These are phyloP conservation scores for Solenopsis invicta DNA, from an alignment of 1,140 invertebrate species.

Conservation along the genomic window DNA sequence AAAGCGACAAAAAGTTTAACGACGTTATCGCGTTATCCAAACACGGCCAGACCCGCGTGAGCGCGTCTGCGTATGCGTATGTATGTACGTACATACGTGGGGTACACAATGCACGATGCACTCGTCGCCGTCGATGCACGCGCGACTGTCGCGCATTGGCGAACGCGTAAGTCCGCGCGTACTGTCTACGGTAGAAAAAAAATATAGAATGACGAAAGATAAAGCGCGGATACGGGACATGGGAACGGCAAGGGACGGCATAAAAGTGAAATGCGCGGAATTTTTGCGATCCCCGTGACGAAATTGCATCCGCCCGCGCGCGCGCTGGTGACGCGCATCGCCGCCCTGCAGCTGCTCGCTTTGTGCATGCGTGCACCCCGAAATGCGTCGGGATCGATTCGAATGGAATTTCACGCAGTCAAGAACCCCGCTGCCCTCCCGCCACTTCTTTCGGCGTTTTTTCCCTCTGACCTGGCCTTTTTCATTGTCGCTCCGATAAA, in stretches of 20 bases:
- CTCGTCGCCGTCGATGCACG: constrained; percentile 52
- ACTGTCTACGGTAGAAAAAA: not conserved
- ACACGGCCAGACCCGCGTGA: constrained; percentile 63
- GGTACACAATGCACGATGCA: constrained; percentile 65
- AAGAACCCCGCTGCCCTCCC: not conserved
- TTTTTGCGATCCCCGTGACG: constrained; percentile 55
- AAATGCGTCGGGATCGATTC: constrained; percentile 62
- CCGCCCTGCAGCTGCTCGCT: constrained; percentile 25
- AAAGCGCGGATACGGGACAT: constrained; percentile 17
- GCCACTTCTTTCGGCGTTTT: constrained; percentile 21
- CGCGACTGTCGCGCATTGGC: constrained; percentile 23
- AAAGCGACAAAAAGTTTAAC: constrained; percentile 76
- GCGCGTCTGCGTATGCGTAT: constrained; percentile 54
- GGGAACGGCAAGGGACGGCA: not conserved
- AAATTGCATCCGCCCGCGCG: constrained; percentile 53
- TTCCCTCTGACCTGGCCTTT: constrained; percentile 20
- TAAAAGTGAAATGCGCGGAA: constrained; percentile 61
- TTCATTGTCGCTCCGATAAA: constrained; percentile 27
- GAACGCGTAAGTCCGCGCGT: constrained; percentile 46
- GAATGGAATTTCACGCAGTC: constrained; percentile 65
- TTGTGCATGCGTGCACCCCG: constrained; percentile 55
- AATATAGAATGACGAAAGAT: constrained; percentile 40
- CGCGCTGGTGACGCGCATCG: constrained; percentile 53
- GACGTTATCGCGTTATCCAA: constrained; percentile 77
- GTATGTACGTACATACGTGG: too few relatives aligned